Percentiles rank a stretch among this genome's conserved stretches.
Conservation (phyloP, 2,888 invertebrate species). For the Aromia moschata region DNA sequence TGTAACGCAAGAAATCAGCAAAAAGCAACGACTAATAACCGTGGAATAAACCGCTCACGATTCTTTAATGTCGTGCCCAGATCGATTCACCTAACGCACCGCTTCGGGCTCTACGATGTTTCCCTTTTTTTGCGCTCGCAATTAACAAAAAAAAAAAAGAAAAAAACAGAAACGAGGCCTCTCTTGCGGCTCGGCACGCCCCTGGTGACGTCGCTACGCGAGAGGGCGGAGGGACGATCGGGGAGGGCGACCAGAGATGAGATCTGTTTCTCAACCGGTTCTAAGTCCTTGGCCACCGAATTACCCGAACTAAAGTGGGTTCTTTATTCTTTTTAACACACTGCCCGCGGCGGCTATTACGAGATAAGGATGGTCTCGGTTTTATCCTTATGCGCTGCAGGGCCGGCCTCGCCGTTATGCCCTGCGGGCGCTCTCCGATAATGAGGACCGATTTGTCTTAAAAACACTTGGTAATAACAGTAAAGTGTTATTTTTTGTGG, state of each 20-base stretch:
- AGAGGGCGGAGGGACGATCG: constrained; percentile 9
- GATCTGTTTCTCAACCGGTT: constrained; percentile 27
- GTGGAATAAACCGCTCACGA: neutral
- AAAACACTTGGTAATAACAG: too few relatives aligned
- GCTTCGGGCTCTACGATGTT: too few relatives aligned
- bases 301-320: constrained; percentile 31
- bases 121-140: too few relatives aligned
- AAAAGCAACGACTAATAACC: neutral
- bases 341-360: constrained; percentile 23
- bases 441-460: too few relatives aligned
- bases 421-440: too few relatives aligned
- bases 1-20: too few relatives aligned
- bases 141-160: too few relatives aligned
- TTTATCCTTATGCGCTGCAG: too few relatives aligned
- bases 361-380: constrained; percentile 7
- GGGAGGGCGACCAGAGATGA: neutral
- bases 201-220: neutral
- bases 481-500: too few relatives aligned
- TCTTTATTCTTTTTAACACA: constrained; percentile 32
- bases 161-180: too few relatives aligned
- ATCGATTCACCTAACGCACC: neutral
- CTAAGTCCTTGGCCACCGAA: constrained; percentile 34
- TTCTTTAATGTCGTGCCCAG: neutral
- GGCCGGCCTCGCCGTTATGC: too few relatives aligned
- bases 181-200: constrained; percentile 8